Percentiles rank a stretch among this genome's conserved stretches.
These are phyloP conservation scores for Eulemur mongoz DNA, from an alignment of 2,797 vertebrate genomes.

Conservation along the genomic window DNA sequence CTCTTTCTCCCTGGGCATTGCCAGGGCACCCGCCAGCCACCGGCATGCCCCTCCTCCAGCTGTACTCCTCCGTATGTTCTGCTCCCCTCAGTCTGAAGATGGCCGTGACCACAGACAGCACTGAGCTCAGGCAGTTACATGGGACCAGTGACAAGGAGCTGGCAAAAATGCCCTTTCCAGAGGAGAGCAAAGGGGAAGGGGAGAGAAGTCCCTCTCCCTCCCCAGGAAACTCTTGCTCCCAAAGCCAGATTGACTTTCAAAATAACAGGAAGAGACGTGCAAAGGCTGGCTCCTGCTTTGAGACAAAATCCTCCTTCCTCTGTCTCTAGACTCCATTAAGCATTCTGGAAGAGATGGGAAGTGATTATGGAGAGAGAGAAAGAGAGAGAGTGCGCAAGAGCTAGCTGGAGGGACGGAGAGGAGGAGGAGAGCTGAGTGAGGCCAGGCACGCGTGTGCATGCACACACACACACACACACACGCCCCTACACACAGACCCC, in stretches of 20 bases:
- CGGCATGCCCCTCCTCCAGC: not conserved
- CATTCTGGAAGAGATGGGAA: conserved; percentile 57
- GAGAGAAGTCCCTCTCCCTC: not conserved
- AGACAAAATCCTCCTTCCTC: conserved; percentile 33
- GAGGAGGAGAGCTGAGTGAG: not conserved
- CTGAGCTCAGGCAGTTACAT: not conserved
- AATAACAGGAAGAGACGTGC: not conserved
- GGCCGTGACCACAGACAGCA: not conserved
- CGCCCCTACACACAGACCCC: not conserved
- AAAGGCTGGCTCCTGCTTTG: not conserved
- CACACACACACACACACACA: not conserved
- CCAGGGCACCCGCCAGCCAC: not conserved
- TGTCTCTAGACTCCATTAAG: conserved; percentile 61
- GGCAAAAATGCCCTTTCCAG: not conserved
- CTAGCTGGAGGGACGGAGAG: not conserved
- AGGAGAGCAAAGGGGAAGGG: too few species aligned
- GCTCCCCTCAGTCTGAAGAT: not conserved
- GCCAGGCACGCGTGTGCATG: fast-evolving
- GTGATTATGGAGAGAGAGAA: conserved; percentile 49
- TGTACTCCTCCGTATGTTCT: not conserved
- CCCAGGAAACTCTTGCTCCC: not conserved
- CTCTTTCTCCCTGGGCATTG: not conserved
- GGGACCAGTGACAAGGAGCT: not conserved
- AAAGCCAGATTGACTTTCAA: not conserved
- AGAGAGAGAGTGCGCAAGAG: not conserved